Base-by-base conservation (phyloP, 1,140 invertebrate genomes). In the Gonioctena quinquepunctata region DNA sequence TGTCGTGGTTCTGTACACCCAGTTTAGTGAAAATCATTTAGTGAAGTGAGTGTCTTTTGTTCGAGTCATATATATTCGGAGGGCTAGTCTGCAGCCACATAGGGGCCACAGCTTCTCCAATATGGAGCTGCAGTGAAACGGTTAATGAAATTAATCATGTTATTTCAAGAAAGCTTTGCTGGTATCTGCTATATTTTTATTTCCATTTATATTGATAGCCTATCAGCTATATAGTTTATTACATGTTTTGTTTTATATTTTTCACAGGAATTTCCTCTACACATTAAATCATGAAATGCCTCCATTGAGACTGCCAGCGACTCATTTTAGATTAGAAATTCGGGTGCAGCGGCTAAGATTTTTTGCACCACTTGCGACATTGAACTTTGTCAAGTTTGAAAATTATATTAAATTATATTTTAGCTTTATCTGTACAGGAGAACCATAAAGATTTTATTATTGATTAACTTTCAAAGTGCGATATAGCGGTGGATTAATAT, bases 391-490 rank as follows among this genome's bases (percentile, higher is more conserved):
- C 77, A 78, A 76, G 76, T 73, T 74, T 70, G 69, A 71, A 64
- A 73, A 68, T 33, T 75, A 73, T 72, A 69, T 26, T 77, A 72
- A 76, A 77, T 76, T 78, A 76, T 79, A 78, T 80, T 80, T 78
- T 82, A 81, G 80, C 80, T 81, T 82, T 82, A 82, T 82, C 79
- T 83, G 81, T 83, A 83, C 81, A 83, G 81, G 74, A 78, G 54
- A 72, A 64, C 56, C 22, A 69, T 69, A 67, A 54, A 69, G 49
- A 71, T 71, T 63, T 69, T 70, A 42, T 66, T 64, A 74, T 74
- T 67, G 56, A 69, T 65, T 72, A 75, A 74, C 66, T 74, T 74
- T 70, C 66, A 70, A 73, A 77, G 73, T 75, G 73, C 73, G 73
- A 75, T 69, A 73, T 69, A 69, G 66, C 74, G 66, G 69, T 74